Evolutionary conservation across 1,140 invertebrate species (phyloP).

Genomic region (Stratiolaelaps scimitus): DNA sequence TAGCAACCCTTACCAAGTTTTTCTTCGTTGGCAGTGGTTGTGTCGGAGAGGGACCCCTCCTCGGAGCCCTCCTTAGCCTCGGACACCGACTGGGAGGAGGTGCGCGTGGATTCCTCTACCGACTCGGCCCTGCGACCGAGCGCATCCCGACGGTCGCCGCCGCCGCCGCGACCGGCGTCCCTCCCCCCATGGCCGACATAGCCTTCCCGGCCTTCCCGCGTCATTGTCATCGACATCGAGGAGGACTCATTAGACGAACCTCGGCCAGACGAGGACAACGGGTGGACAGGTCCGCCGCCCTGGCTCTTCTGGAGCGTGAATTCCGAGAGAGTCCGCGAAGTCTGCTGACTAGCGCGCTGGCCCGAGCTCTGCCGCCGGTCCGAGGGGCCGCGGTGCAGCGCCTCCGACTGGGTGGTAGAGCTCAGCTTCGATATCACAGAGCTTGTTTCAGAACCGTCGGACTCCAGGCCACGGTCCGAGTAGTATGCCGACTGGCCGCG

Average conservation of each 20-base stretch:
- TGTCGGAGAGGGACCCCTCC: conserved; percentile 27
- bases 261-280: conserved; percentile 28
- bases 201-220: not conserved
- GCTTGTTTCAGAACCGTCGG: conserved; percentile 36
- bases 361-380: conserved; percentile 27
- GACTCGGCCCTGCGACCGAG: conserved; percentile 21
- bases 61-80: conserved; percentile 27
- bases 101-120: conserved; percentile 15
- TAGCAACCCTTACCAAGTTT: conserved; percentile 22
- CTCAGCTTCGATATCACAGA: conserved; percentile 35
- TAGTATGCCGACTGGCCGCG: not conserved
- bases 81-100: conserved; percentile 25
- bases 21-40: conserved; percentile 28
- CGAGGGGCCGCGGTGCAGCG: conserved; percentile 24
- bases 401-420: conserved; percentile 34
- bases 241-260: conserved; percentile 27
- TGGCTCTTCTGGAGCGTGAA: conserved; percentile 23
- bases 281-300: conserved; percentile 13
- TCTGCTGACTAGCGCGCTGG: conserved; percentile 12
- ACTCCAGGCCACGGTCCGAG: conserved; percentile 32
- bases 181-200: no score
- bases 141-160: not conserved
- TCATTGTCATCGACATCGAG: conserved; percentile 24
- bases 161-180: conserved; percentile 1
- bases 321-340: conserved; percentile 24